phyloP scores from a whole-genome alignment of 2,797 vertebrate genomes.

The Mus caroli region DNA sequence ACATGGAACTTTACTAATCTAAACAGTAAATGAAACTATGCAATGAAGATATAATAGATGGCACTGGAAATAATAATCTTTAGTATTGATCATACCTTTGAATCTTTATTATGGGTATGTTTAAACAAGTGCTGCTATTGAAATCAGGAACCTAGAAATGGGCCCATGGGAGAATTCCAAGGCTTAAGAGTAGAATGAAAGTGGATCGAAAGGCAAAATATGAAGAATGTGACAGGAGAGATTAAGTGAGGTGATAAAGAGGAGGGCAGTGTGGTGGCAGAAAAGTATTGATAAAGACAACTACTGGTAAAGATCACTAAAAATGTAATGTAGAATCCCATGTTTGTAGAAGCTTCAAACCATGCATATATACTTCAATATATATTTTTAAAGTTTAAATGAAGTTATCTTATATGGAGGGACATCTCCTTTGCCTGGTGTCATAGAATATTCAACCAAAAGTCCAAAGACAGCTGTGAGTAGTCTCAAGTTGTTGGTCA shows the following conservation, averaged over 20 bases:
- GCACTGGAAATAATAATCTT: neutral
- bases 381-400: neutral
- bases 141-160: neutral
- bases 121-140: neutral
- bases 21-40: no score
- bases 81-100: neutral
- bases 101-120: neutral
- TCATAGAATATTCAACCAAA: neutral
- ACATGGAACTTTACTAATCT: neutral
- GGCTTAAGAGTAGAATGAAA: neutral
- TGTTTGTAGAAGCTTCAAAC: neutral
- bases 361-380: neutral
- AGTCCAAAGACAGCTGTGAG: neutral
- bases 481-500: neutral
- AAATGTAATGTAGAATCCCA: neutral
- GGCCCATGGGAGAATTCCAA: no score
- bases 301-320: neutral
- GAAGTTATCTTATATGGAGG: neutral
- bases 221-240: no score
- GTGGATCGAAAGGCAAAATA: neutral
- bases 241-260: neutral
- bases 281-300: neutral
- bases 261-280: neutral
- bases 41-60: neutral
- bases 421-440: neutral